Evolutionary conservation across 2,888 invertebrate genomes (phyloP).

Genomic region (Physocephala rufipes): DNA sequence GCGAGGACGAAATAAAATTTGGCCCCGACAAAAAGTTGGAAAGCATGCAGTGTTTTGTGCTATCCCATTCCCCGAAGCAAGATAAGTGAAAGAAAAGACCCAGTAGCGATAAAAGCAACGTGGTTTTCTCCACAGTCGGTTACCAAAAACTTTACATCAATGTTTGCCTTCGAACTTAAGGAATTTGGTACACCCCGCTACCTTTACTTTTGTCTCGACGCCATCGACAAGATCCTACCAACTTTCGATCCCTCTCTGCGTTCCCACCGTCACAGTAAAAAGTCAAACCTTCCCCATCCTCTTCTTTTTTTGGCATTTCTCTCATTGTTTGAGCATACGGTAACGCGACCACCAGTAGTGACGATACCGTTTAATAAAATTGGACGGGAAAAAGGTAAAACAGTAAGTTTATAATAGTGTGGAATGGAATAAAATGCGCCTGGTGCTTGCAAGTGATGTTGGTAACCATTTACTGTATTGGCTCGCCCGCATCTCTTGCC

Average conservation of each 20-base stretch:
- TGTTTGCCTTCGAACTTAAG: constrained; percentile 58
- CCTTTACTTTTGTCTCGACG: background rate
- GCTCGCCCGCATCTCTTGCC: too few species aligned
- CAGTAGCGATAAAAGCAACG: constrained; percentile 1
- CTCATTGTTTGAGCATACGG: background rate
- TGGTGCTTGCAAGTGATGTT: background rate
- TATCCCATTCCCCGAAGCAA: too few species aligned
- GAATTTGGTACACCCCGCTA: constrained; percentile 51
- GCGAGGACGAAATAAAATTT: constrained; percentile 20
- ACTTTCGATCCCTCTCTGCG: too few species aligned
- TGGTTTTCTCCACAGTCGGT: constrained; percentile 16
- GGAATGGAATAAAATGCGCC: background rate
- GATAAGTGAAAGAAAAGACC: constrained; percentile 3
- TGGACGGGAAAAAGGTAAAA: background rate
- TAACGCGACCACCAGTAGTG: constrained; percentile 31
- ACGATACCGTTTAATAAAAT: constrained; percentile 43
- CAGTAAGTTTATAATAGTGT: background rate
- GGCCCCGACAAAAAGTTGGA: constrained; percentile 6
- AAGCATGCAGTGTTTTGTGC: too few species aligned
- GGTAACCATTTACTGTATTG: background rate
- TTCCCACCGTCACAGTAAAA: too few species aligned
- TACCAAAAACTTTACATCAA: constrained; percentile 48
- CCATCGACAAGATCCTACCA: background rate
- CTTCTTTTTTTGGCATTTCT: constrained; percentile 1
- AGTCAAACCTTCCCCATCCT: constrained; percentile 33